A percentile compares a stretch with the other conserved stretches of the same genome.
These are phyloP conservation scores for Parauchenoglanis ngamensis DNA, from an alignment of 2,797 vertebrate species.

Conservation along the genomic window DNA sequence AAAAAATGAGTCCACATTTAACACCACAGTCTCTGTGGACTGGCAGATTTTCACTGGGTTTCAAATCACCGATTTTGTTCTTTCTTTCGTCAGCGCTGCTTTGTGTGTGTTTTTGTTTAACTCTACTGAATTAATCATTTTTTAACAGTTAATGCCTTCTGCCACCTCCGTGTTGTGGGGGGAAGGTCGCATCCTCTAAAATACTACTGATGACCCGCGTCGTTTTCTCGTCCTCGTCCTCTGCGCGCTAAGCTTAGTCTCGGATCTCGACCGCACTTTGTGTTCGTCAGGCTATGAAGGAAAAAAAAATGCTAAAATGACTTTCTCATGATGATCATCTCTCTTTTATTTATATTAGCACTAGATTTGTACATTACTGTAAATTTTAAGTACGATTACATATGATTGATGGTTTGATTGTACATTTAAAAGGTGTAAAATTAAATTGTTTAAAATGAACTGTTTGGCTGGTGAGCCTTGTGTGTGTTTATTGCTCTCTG, in stretches of 20 bases:
- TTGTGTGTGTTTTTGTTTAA: slow-evolving; percentile 9
- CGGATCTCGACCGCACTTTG: slow-evolving; percentile 65
- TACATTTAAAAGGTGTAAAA: slow-evolving; percentile 78
- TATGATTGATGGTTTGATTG: slow-evolving; percentile 85
- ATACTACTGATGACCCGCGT: slow-evolving; percentile 9
- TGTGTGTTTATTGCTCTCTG: not conserved
- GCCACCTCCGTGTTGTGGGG: not conserved
- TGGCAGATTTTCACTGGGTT: not conserved
- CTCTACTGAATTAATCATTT: not conserved
- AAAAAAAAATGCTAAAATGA: slow-evolving; percentile 63
- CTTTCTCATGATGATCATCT: slow-evolving; percentile 61
- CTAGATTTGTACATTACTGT: slow-evolving; percentile 84
- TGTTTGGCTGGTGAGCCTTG: not conserved
- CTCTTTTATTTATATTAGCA: slow-evolving; percentile 87
- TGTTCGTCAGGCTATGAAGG: slow-evolving; percentile 75
- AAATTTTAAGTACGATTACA: slow-evolving; percentile 78
- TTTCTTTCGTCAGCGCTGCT: not conserved
- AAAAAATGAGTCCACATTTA: no score
- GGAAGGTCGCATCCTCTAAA: not conserved
- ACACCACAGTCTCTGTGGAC: not conserved
- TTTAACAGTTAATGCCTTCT: not conserved
- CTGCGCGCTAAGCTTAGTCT: slow-evolving; percentile 50
- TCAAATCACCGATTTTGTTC: not conserved
- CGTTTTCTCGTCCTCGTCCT: slow-evolving; percentile 44
- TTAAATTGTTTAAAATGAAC: slow-evolving; percentile 77